Conservation (phyloP, 1,140 invertebrate genomes). For the Bombus consobrinus region DNA sequence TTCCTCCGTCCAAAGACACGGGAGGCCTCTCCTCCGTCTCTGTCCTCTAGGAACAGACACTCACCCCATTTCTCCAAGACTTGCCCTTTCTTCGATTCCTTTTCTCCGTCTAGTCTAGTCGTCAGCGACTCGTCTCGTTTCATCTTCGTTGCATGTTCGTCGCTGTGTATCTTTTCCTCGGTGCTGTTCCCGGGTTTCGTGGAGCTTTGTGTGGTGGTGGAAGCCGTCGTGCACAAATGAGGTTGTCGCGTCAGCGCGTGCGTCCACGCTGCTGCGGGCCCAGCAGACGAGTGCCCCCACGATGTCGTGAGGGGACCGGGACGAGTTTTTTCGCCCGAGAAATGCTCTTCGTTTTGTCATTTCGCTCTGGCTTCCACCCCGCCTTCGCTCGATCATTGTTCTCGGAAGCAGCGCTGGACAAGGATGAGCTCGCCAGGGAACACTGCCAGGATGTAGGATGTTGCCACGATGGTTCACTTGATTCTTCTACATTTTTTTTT, state of each 20-base stretch:
- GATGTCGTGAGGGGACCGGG: slow-evolving; percentile 66
- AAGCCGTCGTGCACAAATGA: slow-evolving; percentile 81
- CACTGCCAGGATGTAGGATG: neutral
- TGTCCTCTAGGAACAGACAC: neutral
- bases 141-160: slow-evolving; percentile 44
- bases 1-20: neutral
- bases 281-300: slow-evolving; percentile 30
- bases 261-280: slow-evolving; percentile 66
- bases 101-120: slow-evolving; percentile 10
- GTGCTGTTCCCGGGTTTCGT: slow-evolving; percentile 5
- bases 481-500: neutral
- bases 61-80: slow-evolving; percentile 23
- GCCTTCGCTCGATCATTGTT: slow-evolving; percentile 50
- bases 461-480: neutral
- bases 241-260: slow-evolving; percentile 81
- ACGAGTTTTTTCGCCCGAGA: slow-evolving; percentile 71
- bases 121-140: neutral
- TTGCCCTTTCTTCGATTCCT: neutral
- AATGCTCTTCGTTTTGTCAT: slow-evolving; percentile 65
- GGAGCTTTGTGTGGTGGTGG: slow-evolving; percentile 60
- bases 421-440: neutral
- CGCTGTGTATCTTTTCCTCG: slow-evolving; percentile 18
- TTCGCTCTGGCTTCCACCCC: slow-evolving; percentile 47
- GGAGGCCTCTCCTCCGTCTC: neutral
- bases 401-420: slow-evolving; percentile 44